These are phyloP conservation scores for Tiliacea aurago DNA, from an alignment of 2,888 invertebrate species.

Conservation along the genomic window DNA sequence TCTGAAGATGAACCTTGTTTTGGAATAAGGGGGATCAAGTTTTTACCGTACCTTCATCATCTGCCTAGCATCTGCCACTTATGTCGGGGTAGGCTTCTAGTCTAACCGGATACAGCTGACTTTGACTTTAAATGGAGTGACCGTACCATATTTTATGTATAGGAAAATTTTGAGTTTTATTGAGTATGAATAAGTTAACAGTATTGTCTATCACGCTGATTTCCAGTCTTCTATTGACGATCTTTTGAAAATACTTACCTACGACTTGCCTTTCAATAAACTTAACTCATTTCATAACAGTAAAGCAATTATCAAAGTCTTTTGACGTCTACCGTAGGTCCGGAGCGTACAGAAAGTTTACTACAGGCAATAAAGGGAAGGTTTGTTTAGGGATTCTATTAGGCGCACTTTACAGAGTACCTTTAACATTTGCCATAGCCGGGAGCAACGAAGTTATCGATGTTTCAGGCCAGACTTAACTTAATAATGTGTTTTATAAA, in stretches of 20 bases:
- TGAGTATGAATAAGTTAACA: not conserved
- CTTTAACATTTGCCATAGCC: conserved; percentile 30
- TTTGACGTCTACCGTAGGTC: conserved; percentile 31
- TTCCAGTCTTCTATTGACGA: not conserved
- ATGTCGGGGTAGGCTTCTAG: no score
- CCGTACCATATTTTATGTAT: not conserved
- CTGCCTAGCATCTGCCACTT: no score
- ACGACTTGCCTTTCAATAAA: not conserved
- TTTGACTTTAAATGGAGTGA: no score
- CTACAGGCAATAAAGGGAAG: conserved; percentile 35
- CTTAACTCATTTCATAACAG: conserved; percentile 1
- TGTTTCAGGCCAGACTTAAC: conserved; percentile 48
- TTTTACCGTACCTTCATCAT: no score
- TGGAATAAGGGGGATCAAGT: no score
- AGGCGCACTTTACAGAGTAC: conserved; percentile 36
- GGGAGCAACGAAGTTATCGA: conserved; percentile 49
- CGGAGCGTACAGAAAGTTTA: conserved; percentile 25
- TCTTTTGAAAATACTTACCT: conserved; percentile 1
- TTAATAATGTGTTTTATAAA: conserved; percentile 53
- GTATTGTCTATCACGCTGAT: not conserved
- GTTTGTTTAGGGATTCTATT: conserved; percentile 51
- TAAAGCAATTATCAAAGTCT: conserved; percentile 37
- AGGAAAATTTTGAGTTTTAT: conserved; percentile 6
- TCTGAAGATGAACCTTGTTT: no score
- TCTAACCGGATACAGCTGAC: no score